phyloP scores from a whole-genome alignment of 2,113 vertebrate genomes.

The Limanda limanda region DNA sequence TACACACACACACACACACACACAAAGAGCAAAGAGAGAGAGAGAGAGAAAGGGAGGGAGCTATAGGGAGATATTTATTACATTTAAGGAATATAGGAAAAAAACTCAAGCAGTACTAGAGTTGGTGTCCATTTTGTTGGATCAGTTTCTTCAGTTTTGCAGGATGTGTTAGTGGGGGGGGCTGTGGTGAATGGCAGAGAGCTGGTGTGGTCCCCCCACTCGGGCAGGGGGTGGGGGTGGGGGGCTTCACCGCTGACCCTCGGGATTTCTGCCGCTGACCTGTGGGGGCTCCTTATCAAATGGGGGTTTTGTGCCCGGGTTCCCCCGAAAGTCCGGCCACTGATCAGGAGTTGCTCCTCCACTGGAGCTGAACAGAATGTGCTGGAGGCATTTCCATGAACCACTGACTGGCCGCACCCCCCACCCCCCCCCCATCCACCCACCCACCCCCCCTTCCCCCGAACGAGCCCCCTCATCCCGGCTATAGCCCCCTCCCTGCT shows the following conservation, averaged over 20 bases:
- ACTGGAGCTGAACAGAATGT: conserved; percentile 76
- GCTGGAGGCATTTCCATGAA: conserved; percentile 76
- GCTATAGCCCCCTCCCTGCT: conserved; percentile 11
- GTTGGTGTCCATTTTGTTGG: conserved; percentile 40
- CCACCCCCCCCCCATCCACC: conserved; percentile 40
- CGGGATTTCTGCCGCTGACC: conserved; percentile 64
- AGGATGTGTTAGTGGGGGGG: conserved; percentile 18
- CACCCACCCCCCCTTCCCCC: conserved; percentile 38
- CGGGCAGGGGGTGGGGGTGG: conserved; percentile 37
- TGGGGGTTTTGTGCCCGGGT: conserved; percentile 64
- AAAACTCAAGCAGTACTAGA: conserved; percentile 33
- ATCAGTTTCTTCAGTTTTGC: conserved; percentile 11
- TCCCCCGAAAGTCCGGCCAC: conserved; percentile 55
- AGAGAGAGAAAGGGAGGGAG: conserved; percentile 12
- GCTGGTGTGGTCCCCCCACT: conserved; percentile 51
- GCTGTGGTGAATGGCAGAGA: conserved; percentile 6
- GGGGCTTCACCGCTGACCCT: conserved; percentile 47
- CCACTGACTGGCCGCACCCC: conserved; percentile 32
- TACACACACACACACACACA: conserved; percentile 49
- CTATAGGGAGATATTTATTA: conserved; percentile 61
- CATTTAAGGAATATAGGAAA: conserved; percentile 43
- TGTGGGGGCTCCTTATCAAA: conserved; percentile 64
- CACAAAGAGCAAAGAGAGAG: not conserved
- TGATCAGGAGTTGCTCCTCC: conserved; percentile 74
- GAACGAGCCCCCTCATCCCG: conserved; percentile 2